These are phyloP conservation scores for Pomacea canaliculata DNA, from an alignment of 2,888 invertebrate species.

Conservation along the genomic window DNA sequence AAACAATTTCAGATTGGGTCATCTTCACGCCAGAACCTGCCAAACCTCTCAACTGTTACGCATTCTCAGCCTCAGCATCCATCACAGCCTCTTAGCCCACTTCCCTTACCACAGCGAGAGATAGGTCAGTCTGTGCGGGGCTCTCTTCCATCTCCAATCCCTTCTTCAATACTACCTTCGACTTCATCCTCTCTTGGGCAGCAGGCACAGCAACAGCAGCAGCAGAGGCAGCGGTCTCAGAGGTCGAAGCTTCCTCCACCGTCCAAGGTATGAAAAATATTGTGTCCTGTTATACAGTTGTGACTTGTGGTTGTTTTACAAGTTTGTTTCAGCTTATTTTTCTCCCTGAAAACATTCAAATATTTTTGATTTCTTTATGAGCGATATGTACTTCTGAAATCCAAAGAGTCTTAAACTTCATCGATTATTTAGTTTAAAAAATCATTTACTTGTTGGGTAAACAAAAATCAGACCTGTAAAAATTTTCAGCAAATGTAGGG, in stretches of 20 bases:
- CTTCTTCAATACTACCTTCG: conserved; percentile 2
- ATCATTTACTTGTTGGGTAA: too few species aligned
- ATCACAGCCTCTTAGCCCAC: conserved; percentile 20
- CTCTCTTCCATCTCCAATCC: not conserved
- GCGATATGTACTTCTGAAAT: too few species aligned
- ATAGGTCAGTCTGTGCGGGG: not conserved
- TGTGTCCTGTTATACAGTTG: too few species aligned
- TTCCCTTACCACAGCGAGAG: conserved; percentile 26
- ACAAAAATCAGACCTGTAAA: too few species aligned
- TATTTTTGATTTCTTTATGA: too few species aligned
- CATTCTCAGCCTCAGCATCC: conserved; percentile 21
- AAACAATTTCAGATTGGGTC: conserved; percentile 50
- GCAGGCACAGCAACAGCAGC: conserved; percentile 14
- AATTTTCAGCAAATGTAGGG: too few species aligned
- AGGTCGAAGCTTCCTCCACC: conserved; percentile 80
- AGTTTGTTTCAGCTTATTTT: too few species aligned
- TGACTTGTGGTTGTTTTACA: too few species aligned
- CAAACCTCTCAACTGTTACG: conserved; percentile 26
- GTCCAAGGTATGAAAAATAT: conserved; percentile 77
- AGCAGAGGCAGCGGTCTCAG: conserved; percentile 76
- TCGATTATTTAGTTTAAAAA: too few species aligned
- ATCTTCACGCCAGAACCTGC: conserved; percentile 39
- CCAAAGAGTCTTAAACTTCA: too few species aligned
- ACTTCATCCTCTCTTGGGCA: not conserved
- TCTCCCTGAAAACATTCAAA: too few species aligned